Evolutionary conservation across 1,140 invertebrate genomes (phyloP).

Genomic region (Camponotus vicinus): DNA sequence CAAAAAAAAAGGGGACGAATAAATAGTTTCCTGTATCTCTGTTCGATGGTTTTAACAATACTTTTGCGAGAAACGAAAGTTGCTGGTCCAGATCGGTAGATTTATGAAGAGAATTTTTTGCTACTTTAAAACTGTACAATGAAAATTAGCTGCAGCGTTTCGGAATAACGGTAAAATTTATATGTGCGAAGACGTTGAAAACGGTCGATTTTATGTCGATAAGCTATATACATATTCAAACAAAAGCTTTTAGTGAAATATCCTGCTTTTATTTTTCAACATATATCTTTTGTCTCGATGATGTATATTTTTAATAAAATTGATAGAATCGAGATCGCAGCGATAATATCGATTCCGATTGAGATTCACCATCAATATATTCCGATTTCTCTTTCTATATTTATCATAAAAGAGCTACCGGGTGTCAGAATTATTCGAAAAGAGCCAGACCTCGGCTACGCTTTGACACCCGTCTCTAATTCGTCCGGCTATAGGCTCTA

Average conservation of each 20-base stretch:
- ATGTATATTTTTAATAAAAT: slow-evolving; percentile 15
- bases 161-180: slow-evolving; percentile 5
- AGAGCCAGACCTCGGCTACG: slow-evolving; percentile 57
- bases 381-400: background rate
- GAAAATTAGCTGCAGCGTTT: slow-evolving; percentile 14
- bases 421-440: slow-evolving; percentile 68
- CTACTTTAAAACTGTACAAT: background rate
- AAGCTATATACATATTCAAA: background rate
- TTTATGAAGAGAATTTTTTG: slow-evolving; percentile 26
- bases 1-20: slow-evolving; percentile 6
- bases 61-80: slow-evolving; percentile 17
- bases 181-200: too few species aligned
- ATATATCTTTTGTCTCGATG: background rate
- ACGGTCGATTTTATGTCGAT: too few species aligned
- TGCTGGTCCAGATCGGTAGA: background rate
- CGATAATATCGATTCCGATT: background rate
- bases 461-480: slow-evolving; percentile 78
- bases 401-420: slow-evolving; percentile 52
- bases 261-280: background rate
- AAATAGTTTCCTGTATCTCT: background rate
- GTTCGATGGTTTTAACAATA: slow-evolving; percentile 2
- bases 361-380: background rate
- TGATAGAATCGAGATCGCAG: background rate
- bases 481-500: slow-evolving; percentile 63
- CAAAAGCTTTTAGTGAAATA: background rate